A percentile compares a stretch with the other conserved stretches of the same genome.
Evolutionary conservation across 1,140 invertebrate species (phyloP).

Genomic region (Trichoplusia ni): DNA sequence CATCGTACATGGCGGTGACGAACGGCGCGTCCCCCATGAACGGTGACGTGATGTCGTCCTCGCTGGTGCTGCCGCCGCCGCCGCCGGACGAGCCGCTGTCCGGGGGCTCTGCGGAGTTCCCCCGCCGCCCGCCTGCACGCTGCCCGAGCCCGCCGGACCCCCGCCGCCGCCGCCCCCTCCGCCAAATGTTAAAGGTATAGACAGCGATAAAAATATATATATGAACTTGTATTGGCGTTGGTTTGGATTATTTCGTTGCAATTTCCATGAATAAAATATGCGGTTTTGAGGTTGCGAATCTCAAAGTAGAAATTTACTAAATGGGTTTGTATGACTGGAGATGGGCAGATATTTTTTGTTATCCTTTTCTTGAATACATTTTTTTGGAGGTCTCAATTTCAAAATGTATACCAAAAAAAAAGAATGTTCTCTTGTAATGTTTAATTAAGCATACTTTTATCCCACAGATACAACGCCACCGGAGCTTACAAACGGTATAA

Average conservation of each 20-base stretch:
- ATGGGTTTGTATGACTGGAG: too few relatives aligned
- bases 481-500: constrained; percentile 67
- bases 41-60: constrained; percentile 64
- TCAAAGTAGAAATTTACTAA: too few relatives aligned
- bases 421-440: too few relatives aligned
- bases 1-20: constrained; percentile 44
- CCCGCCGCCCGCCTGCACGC: constrained; percentile 72
- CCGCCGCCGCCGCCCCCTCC: constrained; percentile 82
- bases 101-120: constrained; percentile 61
- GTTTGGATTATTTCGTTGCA: too few relatives aligned
- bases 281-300: too few relatives aligned
- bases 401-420: too few relatives aligned
- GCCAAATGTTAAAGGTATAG: constrained; percentile 60
- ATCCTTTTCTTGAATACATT: too few relatives aligned
- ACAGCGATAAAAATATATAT: too few relatives aligned
- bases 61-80: constrained; percentile 65
- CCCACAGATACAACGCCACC: constrained; percentile 61
- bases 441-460: constrained; percentile 53
- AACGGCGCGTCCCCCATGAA: constrained; percentile 50
- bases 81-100: constrained; percentile 41
- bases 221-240: too few relatives aligned
- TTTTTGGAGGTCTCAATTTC: too few relatives aligned
- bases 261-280: too few relatives aligned
- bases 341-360: too few relatives aligned
- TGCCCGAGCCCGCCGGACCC: constrained; percentile 88